These are phyloP conservation scores for Cepaea hortensis DNA, from an alignment of 2,888 invertebrate species.

Conservation along the genomic window DNA sequence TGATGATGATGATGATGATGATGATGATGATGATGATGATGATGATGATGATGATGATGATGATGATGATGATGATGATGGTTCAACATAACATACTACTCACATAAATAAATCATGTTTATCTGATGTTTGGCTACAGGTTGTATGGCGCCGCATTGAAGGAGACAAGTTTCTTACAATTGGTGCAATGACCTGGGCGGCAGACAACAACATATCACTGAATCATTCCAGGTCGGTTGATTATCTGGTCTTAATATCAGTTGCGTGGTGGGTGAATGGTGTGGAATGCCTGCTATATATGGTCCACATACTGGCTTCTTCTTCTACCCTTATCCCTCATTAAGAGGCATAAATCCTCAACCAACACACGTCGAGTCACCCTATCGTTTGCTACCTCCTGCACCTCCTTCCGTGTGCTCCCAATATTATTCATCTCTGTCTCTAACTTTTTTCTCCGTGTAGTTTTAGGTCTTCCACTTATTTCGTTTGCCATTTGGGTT, in stretches of 20 bases:
- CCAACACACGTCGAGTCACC: too few relatives aligned
- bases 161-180: conserved; percentile 62
- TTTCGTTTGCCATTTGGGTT: too few relatives aligned
- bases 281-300: too few relatives aligned
- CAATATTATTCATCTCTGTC: too few relatives aligned
- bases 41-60: background rate
- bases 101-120: background rate
- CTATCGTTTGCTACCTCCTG: too few relatives aligned
- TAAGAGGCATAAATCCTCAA: too few relatives aligned
- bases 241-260: background rate
- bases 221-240: conserved; percentile 50
- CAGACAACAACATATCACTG: conserved; percentile 58
- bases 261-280: background rate
- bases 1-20: too few relatives aligned
- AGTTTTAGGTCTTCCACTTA: too few relatives aligned
- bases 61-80: background rate
- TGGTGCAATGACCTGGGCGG: conserved; percentile 61
- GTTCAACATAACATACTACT: background rate
- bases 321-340: too few relatives aligned
- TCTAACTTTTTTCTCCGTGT: too few relatives aligned
- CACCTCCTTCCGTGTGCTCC: too few relatives aligned
- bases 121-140: conserved; percentile 51
- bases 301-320: too few relatives aligned
- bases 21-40: background rate
- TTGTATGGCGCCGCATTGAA: conserved; percentile 61